Evolutionary conservation across 2,888 invertebrate genomes (phyloP).

Genomic region (Hydropsyche betteni): DNA sequence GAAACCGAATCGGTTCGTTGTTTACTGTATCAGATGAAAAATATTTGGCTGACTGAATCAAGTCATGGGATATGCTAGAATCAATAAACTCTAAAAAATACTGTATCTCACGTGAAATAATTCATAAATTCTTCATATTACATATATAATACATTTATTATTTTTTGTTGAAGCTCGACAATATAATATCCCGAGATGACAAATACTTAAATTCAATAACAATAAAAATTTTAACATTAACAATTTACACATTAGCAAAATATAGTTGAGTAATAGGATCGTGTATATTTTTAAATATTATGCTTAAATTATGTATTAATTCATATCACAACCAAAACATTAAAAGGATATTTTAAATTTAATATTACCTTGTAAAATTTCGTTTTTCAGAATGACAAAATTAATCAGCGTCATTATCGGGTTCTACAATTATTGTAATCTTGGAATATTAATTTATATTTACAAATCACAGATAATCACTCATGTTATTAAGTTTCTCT

Average conservation of each 20-base stretch:
- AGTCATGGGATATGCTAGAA: conserved; percentile 21
- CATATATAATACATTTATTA: background rate
- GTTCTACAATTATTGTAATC: conserved; percentile 36
- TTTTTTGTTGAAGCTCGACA: background rate
- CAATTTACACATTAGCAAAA: conserved; percentile 37
- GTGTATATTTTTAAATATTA: conserved; percentile 30
- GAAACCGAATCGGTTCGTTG: too few species aligned
- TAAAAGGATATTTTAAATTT: conserved; percentile 42
- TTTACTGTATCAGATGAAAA: background rate
- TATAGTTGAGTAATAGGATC: conserved; percentile 43
- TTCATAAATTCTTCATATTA: background rate
- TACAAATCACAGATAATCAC: conserved; percentile 50
- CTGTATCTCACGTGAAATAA: background rate
- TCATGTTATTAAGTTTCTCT: conserved; percentile 19
- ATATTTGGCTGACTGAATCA: background rate
- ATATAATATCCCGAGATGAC: background rate
- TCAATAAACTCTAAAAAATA: background rate
- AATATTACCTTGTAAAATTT: conserved; percentile 24
- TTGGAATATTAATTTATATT: conserved; percentile 53
- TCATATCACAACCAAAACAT: conserved; percentile 51
- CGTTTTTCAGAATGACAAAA: background rate
- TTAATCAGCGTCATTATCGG: background rate
- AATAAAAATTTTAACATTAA: conserved; percentile 18
- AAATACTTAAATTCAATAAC: conserved; percentile 1
- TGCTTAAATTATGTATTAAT: conserved; percentile 19